These are phyloP conservation scores for Heliocidaris erythrogramma DNA, from an alignment of 35 echinoderm and acorn worm species.

Conservation along the genomic window DNA sequence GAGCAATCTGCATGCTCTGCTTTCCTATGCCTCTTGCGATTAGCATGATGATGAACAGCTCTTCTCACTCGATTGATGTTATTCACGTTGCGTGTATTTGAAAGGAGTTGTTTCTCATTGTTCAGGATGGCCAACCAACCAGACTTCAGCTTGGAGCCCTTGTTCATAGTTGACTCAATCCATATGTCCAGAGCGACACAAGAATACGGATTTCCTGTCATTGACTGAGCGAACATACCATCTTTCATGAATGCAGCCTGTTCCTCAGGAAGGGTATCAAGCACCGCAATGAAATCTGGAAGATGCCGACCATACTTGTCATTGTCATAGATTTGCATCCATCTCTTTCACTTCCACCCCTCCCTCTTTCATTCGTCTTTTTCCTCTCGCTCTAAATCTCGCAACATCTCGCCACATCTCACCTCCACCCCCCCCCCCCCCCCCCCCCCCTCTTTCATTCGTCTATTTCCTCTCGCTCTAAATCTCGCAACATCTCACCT, in stretches of 20 bases:
- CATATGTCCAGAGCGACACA: conserved; percentile 15
- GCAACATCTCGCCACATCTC: too few relatives aligned
- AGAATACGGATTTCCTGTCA: conserved; percentile 46
- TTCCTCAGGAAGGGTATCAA: conserved; percentile 54
- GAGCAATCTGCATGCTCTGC: conserved; percentile 52
- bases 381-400: too few relatives aligned
- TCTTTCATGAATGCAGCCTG: conserved; percentile 37
- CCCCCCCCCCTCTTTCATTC: too few relatives aligned
- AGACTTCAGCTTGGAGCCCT: conserved; percentile 40
- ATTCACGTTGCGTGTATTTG: conserved; percentile 52
- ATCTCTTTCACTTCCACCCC: too few relatives aligned
- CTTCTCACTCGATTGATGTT: conserved; percentile 55
- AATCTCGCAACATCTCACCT: too few relatives aligned
- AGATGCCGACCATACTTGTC: conserved; percentile 70
- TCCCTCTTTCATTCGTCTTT: too few relatives aligned
- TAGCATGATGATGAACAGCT: conserved; percentile 56
- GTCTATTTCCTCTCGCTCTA: too few relatives aligned
- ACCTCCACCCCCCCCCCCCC: too few relatives aligned
- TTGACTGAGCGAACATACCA: conserved; percentile 44
- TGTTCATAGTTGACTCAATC: conserved; percentile 44
- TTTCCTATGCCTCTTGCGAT: conserved; percentile 42
- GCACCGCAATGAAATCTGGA: conserved; percentile 63
- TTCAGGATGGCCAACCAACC: conserved; percentile 45
- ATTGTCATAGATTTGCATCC: conserved; percentile 70
- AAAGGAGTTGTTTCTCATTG: conserved; percentile 62